Base-by-base conservation (phyloP, 2,888 invertebrate species). In the Pristionchus exspectatus region DNA sequence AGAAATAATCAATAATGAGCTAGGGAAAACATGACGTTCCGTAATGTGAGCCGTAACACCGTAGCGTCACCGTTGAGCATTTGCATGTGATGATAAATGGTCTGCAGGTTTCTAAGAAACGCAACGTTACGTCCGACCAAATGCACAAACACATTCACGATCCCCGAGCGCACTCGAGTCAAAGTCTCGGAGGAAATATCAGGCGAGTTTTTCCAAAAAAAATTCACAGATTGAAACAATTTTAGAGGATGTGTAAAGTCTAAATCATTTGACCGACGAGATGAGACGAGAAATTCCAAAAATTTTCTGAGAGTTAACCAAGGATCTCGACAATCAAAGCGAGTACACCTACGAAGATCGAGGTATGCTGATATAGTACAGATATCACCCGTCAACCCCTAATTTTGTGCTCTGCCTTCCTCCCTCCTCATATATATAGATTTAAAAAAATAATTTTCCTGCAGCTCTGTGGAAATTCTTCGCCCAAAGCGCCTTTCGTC, bases 401-500 rank as follows among this genome's bases (percentile, higher is more conserved):
- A 69, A 74, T 74, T 30, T 3, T 54, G 54, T 54, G 12, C n/a
- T 83, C 10, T 14, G 24, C 10, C 12, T 33, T 63, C 85, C 59
- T 18, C 27, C 38, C 54, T 59, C n/a, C n/a, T n/a, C n/a, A n/a
- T n/a, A 50, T 9, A 50, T 50, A 50, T 50, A 50, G 1, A 50
- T 50, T 30, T 30, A 27, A 10, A 4, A 27, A 44, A 84, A 5
- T 56, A 44, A 18, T 2, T 18, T 14, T n/a, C n/a, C 14, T 27
- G 27, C 74, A 93, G 94, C 88, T 95, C 95, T 24, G 95, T 95
- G 1, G 95, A 95, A 86, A 94, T 95, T 74, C 92, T 94, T 33
- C 91, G 95, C 18, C 94, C 95, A 14, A 95, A 95, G 86, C 90
- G 95, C n/a, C 91, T 95, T 72, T 94, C 93, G 84, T 93, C 93